These are phyloP conservation scores for Macquaria australasica DNA, from an alignment of 2,113 vertebrate species.

Conservation along the genomic window DNA sequence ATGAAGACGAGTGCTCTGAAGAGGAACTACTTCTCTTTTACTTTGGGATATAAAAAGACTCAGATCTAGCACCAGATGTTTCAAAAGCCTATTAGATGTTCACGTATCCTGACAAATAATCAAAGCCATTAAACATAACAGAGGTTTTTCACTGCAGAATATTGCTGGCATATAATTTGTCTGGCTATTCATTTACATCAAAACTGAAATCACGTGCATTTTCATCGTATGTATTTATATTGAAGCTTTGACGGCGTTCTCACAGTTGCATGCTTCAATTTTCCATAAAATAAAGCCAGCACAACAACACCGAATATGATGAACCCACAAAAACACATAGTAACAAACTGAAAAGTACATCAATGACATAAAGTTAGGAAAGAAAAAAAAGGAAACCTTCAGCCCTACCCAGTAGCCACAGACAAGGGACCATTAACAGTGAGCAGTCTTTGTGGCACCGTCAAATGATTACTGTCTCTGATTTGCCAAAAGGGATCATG, in stretches of 20 bases:
- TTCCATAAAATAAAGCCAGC: background rate
- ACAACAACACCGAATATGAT: background rate
- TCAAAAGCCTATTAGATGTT: constrained; percentile 33
- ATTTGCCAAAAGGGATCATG: background rate
- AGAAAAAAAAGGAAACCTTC: background rate
- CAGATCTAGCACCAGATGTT: constrained; percentile 24
- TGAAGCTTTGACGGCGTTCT: background rate
- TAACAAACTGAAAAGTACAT: background rate
- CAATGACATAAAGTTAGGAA: background rate
- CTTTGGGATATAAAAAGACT: constrained; percentile 26
- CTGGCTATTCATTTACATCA: background rate
- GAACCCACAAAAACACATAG: background rate
- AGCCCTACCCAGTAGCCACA: background rate
- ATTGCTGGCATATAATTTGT: background rate
- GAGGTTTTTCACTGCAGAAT: background rate
- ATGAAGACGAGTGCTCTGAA: constrained; percentile 38
- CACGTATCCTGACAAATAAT: constrained; percentile 29
- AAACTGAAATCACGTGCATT: constrained; percentile 12
- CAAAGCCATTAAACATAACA: constrained; percentile 4
- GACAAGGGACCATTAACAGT: no score
- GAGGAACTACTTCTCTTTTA: constrained; percentile 42
- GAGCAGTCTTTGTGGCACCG: no score
- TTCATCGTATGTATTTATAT: background rate
- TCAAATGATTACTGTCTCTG: no score
- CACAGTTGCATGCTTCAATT: background rate